A percentile compares a stretch with the other conserved stretches of the same genome.
phyloP scores from a whole-genome alignment of 2,113 vertebrate species.

The Ameiurus melas region DNA sequence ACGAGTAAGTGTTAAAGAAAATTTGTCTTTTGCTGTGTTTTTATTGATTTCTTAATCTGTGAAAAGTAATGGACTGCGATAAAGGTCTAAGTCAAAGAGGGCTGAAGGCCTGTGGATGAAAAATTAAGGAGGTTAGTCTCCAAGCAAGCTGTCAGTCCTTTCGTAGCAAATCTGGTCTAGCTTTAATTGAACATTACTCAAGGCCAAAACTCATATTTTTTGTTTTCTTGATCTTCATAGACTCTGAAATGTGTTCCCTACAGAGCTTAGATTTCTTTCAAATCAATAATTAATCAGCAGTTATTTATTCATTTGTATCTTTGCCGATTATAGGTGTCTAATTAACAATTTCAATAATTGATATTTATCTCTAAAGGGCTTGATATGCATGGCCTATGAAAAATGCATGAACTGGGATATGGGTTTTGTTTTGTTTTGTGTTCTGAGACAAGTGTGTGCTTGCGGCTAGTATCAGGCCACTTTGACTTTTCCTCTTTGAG shows the following conservation, averaged over 20 bases:
- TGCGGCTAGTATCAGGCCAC: conserved; percentile 73
- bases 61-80: conserved; percentile 51
- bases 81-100: conserved; percentile 50
- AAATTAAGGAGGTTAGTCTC: conserved; percentile 51
- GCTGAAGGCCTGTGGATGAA: conserved; percentile 53
- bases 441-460: conserved; percentile 73
- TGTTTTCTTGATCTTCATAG: conserved; percentile 74
- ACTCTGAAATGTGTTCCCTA: conserved; percentile 65
- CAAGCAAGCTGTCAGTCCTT: conserved; percentile 60
- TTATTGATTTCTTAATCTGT: neutral
- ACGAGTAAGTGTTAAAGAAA: neutral
- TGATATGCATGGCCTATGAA: conserved; percentile 69
- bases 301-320: conserved; percentile 78
- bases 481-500: conserved; percentile 76
- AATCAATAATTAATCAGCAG: conserved; percentile 77
- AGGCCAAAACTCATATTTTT: conserved; percentile 76
- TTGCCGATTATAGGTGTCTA: conserved; percentile 73
- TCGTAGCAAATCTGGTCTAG: conserved; percentile 64
- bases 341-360: conserved; percentile 82
- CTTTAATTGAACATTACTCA: conserved; percentile 78
- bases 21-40: neutral
- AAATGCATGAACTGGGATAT: conserved; percentile 74
- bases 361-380: conserved; percentile 78
- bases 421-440: conserved; percentile 72
- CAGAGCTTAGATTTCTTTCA: conserved; percentile 65